Evolutionary conservation across 1,140 invertebrate species (phyloP).

Genomic region (Danaus melanippus): DNA sequence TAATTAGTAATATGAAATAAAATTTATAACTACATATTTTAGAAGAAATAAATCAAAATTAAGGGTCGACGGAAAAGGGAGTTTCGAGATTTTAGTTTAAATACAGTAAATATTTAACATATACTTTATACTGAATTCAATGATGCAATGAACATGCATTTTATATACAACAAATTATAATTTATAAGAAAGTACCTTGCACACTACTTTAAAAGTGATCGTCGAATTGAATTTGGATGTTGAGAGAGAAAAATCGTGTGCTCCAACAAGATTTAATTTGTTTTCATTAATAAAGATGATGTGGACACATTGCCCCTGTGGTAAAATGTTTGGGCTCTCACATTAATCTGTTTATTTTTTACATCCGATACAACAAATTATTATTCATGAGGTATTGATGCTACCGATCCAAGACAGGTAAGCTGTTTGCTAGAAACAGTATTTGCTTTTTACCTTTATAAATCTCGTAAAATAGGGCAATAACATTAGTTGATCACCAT

Average conservation of each 20-base stretch:
- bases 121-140: background rate
- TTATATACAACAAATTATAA: constrained; percentile 10
- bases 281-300: constrained; percentile 60
- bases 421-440: constrained; percentile 10
- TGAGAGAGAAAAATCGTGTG: constrained; percentile 55
- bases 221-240: constrained; percentile 55
- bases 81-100: background rate
- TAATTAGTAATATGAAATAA: background rate
- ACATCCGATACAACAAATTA: constrained; percentile 18
- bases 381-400: constrained; percentile 33
- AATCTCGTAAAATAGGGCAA: no score
- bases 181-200: constrained; percentile 4
- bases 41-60: background rate
- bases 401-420: constrained; percentile 30
- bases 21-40: background rate
- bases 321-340: constrained; percentile 41
- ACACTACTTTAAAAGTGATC: constrained; percentile 45
- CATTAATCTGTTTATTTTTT: constrained; percentile 31
- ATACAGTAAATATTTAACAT: background rate
- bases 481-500: no score
- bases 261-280: constrained; percentile 57
- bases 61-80: background rate
- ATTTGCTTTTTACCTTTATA: no score
- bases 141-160: constrained; percentile 10
- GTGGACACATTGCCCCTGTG: constrained; percentile 42